Evolutionary conservation across 2,797 vertebrate genomes (phyloP).

Genomic region (Rhynchotus rufescens): DNA sequence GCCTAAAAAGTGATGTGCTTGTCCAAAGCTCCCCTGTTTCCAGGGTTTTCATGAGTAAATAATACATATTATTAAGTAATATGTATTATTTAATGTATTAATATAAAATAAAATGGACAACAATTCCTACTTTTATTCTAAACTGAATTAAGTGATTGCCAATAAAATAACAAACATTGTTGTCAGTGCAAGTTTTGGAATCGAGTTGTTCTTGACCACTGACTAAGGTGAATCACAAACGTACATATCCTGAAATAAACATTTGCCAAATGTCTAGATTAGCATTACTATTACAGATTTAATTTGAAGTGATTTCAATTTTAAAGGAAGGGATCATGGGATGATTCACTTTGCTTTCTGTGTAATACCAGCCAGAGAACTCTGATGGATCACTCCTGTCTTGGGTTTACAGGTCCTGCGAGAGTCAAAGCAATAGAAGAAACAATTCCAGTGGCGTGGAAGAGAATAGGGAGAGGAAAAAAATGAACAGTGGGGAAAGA

Average conservation of each 20-base stretch:
- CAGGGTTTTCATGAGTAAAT: not conserved
- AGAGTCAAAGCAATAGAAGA: not conserved
- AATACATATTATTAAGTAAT: not conserved
- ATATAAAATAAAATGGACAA: not conserved
- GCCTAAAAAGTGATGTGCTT: not conserved
- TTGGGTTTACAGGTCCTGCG: not conserved
- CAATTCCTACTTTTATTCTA: not conserved
- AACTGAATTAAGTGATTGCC: not conserved
- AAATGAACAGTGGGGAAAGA: not conserved
- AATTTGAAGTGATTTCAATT: not conserved
- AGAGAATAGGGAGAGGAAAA: not conserved
- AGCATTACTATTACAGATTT: not conserved
- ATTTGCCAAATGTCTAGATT: slow-evolving; percentile 20
- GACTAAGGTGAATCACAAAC: not conserved
- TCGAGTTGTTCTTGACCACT: not conserved
- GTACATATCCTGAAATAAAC: not conserved
- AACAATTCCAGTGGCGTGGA: not conserved
- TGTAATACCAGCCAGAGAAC: not conserved
- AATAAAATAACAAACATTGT: not conserved
- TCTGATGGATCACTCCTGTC: not conserved
- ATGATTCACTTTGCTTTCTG: not conserved
- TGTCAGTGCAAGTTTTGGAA: not conserved
- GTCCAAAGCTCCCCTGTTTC: not conserved
- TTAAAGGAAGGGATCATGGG: not conserved
- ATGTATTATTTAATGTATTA: too few relatives aligned